phyloP scores from a whole-genome alignment of 2,113 vertebrate species.

The Piprites chloris region DNA sequence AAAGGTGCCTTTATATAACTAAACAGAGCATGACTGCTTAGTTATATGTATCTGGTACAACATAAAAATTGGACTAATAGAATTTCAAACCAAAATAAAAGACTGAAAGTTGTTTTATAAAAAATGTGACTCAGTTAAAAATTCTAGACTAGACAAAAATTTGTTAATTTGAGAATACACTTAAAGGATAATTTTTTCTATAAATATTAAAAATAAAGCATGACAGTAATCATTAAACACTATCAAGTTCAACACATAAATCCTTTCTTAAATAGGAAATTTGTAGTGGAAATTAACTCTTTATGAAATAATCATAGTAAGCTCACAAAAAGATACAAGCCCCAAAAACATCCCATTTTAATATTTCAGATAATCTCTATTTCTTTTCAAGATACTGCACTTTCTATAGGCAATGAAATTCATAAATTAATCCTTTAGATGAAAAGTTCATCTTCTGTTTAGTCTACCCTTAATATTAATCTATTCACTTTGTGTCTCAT shows the following conservation, averaged over 20 bases:
- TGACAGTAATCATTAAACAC: neutral
- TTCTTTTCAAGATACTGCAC: neutral
- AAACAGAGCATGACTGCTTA: neutral
- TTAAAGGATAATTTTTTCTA: neutral
- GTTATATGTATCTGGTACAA: neutral
- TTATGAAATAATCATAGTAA: neutral
- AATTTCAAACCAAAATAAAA: neutral
- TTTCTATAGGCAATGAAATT: neutral
- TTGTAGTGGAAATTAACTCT: neutral
- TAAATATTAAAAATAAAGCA: neutral
- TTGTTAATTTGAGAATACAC: neutral
- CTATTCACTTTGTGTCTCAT: constrained; percentile 7
- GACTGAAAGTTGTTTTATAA: neutral
- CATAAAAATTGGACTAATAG: neutral
- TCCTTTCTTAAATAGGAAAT: neutral
- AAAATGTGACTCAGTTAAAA: neutral
- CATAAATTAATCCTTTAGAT: constrained; percentile 27
- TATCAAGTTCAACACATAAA: neutral
- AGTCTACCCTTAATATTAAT: neutral
- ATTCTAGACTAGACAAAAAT: neutral
- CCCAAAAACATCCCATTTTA: neutral
- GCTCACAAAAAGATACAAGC: neutral
- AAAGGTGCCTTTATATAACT: neutral
- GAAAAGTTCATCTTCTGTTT: neutral
- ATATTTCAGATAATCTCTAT: neutral